A percentile compares a stretch with the other conserved stretches of the same genome.
phyloP scores from a whole-genome alignment of 2,888 invertebrate species.

The Tanaodytes sp. region DNA sequence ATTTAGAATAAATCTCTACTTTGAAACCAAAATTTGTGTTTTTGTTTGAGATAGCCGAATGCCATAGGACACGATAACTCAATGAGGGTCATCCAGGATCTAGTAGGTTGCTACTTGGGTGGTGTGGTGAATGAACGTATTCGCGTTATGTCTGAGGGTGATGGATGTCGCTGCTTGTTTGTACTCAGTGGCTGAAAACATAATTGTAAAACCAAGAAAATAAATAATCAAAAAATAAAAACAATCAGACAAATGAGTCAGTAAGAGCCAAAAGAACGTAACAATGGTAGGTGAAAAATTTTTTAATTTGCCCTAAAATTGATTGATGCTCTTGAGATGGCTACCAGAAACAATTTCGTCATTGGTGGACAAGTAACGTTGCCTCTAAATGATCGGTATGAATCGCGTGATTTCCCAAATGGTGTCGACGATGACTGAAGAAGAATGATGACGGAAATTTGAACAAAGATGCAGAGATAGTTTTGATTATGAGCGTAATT shows the following conservation, averaged over 20 bases:
- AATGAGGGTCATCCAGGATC: conserved; percentile 10
- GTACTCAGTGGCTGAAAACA: conserved; percentile 20
- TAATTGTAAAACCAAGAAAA: conserved; percentile 4
- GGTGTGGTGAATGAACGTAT: conserved; percentile 37
- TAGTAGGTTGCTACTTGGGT: conserved; percentile 15
- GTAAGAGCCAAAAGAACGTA: no score
- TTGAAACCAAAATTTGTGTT: no score
- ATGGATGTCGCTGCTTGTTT: conserved; percentile 41
- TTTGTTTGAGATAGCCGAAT: background rate
- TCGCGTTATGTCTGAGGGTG: conserved; percentile 27
- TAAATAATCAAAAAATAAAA: conserved; percentile 17
- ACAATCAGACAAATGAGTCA: conserved; percentile 35
- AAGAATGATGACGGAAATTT: conserved; percentile 25
- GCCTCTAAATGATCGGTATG: no score
- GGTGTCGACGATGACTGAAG: conserved; percentile 5
- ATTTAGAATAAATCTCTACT: no score
- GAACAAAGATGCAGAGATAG: conserved; percentile 21
- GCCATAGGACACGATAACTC: conserved; percentile 23
- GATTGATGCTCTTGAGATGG: no score
- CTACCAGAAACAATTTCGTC: no score
- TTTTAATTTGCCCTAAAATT: no score
- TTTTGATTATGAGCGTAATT: conserved; percentile 18
- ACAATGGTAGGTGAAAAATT: no score
- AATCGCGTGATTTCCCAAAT: no score
- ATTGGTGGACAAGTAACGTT: no score